Conservation (phyloP, 2,113 vertebrate genomes). For the Steatornis caripensis region DNA sequence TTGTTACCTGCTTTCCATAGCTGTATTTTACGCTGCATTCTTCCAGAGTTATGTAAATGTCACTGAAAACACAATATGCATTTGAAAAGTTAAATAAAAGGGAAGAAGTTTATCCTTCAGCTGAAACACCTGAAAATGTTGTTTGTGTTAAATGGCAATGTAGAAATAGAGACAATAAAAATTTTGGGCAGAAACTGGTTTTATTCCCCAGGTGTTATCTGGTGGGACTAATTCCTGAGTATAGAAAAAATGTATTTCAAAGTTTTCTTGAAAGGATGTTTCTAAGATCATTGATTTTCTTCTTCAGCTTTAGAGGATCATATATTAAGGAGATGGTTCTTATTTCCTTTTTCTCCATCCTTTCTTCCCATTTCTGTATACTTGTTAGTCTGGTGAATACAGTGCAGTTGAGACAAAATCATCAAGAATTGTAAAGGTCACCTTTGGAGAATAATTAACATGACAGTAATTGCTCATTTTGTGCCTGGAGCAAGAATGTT, state of each 20-base stretch:
- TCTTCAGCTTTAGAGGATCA: background rate
- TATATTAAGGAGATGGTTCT: background rate
- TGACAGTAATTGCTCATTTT: background rate
- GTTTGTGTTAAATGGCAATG: background rate
- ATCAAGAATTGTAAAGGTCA: background rate
- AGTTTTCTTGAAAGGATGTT: background rate
- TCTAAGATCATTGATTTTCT: background rate
- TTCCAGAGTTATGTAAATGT: background rate
- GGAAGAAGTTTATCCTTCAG: background rate
- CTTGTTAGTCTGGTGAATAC: background rate
- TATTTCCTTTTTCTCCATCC: background rate
- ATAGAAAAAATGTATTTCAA: background rate
- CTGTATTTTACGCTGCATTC: background rate
- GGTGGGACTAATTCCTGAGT: background rate
- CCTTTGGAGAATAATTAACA: background rate
- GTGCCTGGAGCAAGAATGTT: background rate
- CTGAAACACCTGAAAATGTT: background rate
- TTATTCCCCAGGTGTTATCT: background rate
- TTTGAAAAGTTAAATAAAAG: background rate
- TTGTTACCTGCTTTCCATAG: background rate
- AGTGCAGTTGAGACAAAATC: background rate
- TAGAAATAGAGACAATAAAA: background rate
- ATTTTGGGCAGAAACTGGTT: background rate
- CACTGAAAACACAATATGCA: background rate
- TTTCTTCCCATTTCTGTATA: background rate